Base-by-base conservation (phyloP, 2,888 invertebrate species). In the Apotomis capreana region DNA sequence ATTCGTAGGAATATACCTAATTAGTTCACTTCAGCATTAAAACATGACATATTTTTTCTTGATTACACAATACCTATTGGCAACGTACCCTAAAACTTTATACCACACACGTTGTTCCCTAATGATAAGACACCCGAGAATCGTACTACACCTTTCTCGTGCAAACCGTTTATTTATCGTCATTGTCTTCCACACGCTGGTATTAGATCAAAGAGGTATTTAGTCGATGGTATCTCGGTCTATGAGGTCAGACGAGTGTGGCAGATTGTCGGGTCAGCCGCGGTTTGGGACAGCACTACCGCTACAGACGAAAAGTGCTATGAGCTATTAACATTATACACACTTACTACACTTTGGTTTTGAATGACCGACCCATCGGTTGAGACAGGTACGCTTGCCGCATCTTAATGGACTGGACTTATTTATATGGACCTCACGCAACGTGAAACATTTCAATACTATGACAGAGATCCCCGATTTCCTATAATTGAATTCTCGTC, bases 371-470 rank as follows among this genome's bases (percentile, higher is more conserved):
- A 46, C 1, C 12, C 36, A 36, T 55, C n/a, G 46, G 26, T 44
- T 60, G 49, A 60, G 13, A n/a, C 64, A 13, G 55, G 55, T n/a
- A 61, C 65, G 57, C 51, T 37, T 13, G 26, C 10, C 44, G 71
- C 71, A 62, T 68, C 36, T 61, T 67, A 71, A 71, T 67, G 36
- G 9, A 6, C 12, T 3, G 37, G 9, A 6, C 12, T 40, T 40
- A 71, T 71, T 67, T 67, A 55, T 71, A 68, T 58, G 57, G 71
- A 61, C 62, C 65, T 40, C 67, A 68, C 67, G 67, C 71, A 5
- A 49, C 55, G 37, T 26, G 49, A 57, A 67, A 37, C 37, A 61
- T 70, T 70, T 62, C 55, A 44, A 57, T 57, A 67, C 57, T 52
- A 13, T 61, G 57, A 67, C 57, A 55, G 51, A 13, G 62, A 40